A percentile compares a stretch with the other conserved stretches of the same genome.
Conservation (phyloP, 2,113 vertebrate genomes). For the Nyctereutes procyonoides region DNA sequence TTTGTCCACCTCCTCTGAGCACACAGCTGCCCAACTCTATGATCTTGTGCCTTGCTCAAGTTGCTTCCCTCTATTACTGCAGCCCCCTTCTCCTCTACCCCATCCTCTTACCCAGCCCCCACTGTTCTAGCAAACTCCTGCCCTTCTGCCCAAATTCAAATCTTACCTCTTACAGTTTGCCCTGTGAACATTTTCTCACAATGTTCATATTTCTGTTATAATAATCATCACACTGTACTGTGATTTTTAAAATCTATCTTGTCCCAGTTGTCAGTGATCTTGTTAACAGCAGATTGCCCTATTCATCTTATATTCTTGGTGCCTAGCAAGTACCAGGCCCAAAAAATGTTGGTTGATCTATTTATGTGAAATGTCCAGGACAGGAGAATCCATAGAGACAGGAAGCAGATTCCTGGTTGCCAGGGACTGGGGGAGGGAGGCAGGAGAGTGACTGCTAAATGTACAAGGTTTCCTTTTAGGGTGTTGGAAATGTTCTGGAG, state of each 20-base stretch:
- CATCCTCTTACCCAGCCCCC: no score
- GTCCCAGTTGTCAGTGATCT: not conserved
- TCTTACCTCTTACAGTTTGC: not conserved
- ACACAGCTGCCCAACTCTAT: not conserved
- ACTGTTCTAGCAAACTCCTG: not conserved
- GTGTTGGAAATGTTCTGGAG: not conserved
- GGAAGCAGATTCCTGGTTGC: not conserved
- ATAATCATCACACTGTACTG: not conserved
- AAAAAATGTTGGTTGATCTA: not conserved
- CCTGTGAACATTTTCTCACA: not conserved
- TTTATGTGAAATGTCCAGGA: not conserved
- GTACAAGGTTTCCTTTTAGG: not conserved
- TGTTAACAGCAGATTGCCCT: not conserved
- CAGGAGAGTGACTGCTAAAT: not conserved
- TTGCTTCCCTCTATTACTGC: not conserved
- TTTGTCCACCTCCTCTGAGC: not conserved
- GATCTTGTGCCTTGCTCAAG: not conserved
- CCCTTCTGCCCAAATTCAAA: not conserved
- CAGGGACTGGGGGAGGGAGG: fast-evolving
- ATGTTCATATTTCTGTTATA: constrained; percentile 12
- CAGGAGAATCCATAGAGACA: not conserved
- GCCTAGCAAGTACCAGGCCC: not conserved
- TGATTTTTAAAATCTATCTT: not conserved
- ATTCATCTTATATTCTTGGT: not conserved
- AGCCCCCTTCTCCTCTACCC: not conserved